A percentile compares a stretch with the other conserved stretches of the same genome.
Conservation (phyloP, 2,888 invertebrate genomes). For the Bugula neritina region DNA sequence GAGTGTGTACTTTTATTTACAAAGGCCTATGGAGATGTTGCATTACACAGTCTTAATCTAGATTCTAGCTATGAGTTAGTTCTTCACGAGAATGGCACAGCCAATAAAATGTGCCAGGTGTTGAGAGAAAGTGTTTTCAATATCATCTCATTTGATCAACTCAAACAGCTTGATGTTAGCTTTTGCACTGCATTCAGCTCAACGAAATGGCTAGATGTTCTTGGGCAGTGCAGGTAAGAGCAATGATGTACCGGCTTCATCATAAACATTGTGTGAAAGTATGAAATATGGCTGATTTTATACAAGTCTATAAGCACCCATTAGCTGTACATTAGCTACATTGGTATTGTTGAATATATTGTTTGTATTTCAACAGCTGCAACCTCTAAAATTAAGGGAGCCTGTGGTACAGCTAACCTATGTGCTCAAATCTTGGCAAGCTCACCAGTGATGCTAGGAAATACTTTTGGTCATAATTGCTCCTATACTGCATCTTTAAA, state of each 20-base stretch:
- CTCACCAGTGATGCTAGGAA: no score
- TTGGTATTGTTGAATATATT: background rate
- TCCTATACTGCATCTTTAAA: no score
- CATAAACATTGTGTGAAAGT: no score
- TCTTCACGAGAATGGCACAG: background rate
- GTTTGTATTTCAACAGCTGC: no score
- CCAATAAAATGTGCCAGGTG: background rate
- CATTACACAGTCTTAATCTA: background rate
- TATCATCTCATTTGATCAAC: background rate
- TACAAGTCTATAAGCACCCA: background rate
- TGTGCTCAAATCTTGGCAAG: no score
- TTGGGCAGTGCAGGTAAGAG: conserved; percentile 15
- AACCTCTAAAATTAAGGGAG: no score
- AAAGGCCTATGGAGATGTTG: background rate
- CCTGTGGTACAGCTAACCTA: no score
- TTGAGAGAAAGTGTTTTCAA: background rate
- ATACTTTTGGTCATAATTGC: no score
- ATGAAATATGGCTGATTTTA: background rate
- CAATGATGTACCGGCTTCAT: no score
- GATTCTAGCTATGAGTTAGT: background rate
- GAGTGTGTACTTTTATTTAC: background rate
- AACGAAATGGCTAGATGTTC: background rate
- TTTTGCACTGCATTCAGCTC: background rate
- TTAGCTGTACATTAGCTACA: background rate
- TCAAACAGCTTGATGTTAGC: background rate